These are phyloP conservation scores for Myotis yumanensis DNA, from an alignment of 2,113 vertebrate species.

Conservation along the genomic window DNA sequence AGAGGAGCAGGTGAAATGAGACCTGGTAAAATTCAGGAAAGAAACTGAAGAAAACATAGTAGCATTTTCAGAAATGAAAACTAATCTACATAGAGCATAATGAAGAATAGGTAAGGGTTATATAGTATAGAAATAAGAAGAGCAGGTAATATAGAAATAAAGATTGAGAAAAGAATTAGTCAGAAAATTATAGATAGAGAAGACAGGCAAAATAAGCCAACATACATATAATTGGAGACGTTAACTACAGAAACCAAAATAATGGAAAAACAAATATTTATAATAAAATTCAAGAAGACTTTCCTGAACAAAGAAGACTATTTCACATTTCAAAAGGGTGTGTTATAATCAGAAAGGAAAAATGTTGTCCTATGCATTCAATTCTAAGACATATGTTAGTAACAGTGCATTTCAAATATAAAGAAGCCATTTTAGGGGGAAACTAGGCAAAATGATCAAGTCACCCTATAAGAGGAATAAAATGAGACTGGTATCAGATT, in stretches of 20 bases:
- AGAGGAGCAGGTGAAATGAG: neutral
- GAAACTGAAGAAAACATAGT: neutral
- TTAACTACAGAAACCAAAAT: slow-evolving; percentile 38
- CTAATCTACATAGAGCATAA: neutral
- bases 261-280: neutral
- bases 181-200: neutral
- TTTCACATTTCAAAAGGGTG: neutral
- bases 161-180: neutral
- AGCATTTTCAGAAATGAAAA: slow-evolving; percentile 32
- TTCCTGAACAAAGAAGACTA: neutral
- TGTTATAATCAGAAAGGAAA: neutral
- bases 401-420: slow-evolving; percentile 25
- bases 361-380: neutral
- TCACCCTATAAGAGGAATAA: neutral
- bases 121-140: neutral
- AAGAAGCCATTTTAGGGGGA: neutral
- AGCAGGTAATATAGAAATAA: neutral
- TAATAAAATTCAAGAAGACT: neutral
- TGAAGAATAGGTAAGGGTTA: neutral
- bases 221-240: neutral
- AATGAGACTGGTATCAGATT: neutral
- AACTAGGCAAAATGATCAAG: slow-evolving; percentile 9
- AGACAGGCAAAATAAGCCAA: neutral
- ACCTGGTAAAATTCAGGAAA: neutral
- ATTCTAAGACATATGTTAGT: neutral